Evolutionary conservation across 2,797 vertebrate genomes (phyloP).

Genomic region (Acomys russatus): DNA sequence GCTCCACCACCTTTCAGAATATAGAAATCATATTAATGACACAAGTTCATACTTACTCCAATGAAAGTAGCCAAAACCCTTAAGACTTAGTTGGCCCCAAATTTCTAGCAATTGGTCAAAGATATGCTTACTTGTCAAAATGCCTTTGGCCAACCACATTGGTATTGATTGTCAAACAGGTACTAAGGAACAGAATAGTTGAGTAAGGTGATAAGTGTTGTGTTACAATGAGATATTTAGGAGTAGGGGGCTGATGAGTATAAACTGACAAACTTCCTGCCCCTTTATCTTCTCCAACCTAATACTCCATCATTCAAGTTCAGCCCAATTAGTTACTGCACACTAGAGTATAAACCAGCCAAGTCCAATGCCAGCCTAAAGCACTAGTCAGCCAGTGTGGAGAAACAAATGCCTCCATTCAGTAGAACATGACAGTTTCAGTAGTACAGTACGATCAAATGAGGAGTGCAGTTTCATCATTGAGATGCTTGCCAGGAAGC

Average conservation of each 20-base stretch:
- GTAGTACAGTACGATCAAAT: conserved; percentile 16
- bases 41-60: background rate
- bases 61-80: background rate
- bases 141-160: background rate
- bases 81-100: background rate
- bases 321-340: background rate
- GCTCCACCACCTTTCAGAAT: background rate
- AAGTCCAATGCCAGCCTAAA: background rate
- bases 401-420: conserved; percentile 34
- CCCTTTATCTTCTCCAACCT: background rate
- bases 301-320: conserved; percentile 28
- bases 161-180: background rate
- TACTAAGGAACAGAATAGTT: background rate
- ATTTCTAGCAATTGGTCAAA: background rate
- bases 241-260: background rate
- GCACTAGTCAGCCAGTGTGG: background rate
- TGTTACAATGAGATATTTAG: background rate
- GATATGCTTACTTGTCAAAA: background rate
- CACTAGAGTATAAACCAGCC: background rate
- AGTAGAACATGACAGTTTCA: conserved; percentile 31
- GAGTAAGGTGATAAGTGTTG: background rate
- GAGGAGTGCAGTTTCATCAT: conserved; percentile 5
- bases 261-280: background rate
- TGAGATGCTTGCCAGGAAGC: background rate
- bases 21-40: background rate